phyloP scores from a whole-genome alignment of 2,113 vertebrate genomes.

The Acanthisitta chloris region DNA sequence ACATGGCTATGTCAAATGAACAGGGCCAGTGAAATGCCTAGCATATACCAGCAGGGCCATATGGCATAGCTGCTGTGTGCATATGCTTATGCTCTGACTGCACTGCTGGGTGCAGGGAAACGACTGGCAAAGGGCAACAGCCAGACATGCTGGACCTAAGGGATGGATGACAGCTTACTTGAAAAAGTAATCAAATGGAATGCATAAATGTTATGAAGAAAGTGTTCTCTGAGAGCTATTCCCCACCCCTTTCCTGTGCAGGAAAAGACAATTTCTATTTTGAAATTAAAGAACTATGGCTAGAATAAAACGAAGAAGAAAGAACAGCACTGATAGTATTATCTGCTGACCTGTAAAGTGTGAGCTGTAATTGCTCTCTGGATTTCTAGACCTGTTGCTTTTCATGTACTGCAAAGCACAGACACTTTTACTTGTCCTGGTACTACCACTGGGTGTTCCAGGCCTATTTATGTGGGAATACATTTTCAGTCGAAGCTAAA shows the following conservation, averaged over 20 bases:
- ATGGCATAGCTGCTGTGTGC: background rate
- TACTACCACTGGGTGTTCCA: background rate
- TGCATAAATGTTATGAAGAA: background rate
- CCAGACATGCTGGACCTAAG: background rate
- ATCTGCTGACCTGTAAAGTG: background rate
- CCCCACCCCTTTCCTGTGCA: background rate
- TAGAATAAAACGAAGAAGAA: background rate
- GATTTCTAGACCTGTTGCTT: background rate
- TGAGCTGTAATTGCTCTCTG: background rate
- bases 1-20: background rate
- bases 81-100: fast-evolving
- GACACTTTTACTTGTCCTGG: background rate
- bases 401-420: background rate
- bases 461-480: background rate
- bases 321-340: background rate
- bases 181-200: background rate
- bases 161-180: background rate
- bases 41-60: fast-evolving
- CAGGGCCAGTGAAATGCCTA: background rate
- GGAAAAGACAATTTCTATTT: background rate
- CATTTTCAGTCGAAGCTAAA: background rate
- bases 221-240: background rate
- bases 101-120: background rate
- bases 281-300: background rate
- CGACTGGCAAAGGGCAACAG: background rate